Conservation (phyloP, 2,888 invertebrate genomes). For the Drosophila anomelani region DNA sequence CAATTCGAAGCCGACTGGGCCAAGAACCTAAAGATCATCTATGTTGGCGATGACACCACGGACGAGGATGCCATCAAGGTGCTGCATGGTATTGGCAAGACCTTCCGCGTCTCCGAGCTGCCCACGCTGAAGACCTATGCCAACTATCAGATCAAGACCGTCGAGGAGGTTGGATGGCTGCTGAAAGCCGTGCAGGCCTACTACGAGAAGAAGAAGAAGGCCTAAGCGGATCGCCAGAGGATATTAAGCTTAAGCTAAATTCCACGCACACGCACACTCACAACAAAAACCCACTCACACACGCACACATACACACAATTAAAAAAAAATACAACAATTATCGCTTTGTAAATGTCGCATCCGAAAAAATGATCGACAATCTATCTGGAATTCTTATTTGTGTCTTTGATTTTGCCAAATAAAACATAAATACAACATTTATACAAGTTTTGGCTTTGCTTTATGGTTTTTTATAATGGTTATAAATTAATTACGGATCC, state of each 20-base stretch:
- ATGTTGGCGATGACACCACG: constrained; percentile 94
- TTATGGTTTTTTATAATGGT: background rate
- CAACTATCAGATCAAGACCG: constrained; percentile 89
- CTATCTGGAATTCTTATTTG: constrained; percentile 13
- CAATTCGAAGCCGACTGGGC: constrained; percentile 92
- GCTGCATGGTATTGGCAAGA: constrained; percentile 87
- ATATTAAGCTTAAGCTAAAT: constrained; percentile 74
- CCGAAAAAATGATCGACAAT: constrained; percentile 11
- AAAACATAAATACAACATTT: constrained; percentile 42
- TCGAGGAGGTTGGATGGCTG: constrained; percentile 90
- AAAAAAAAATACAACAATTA: constrained; percentile 10
- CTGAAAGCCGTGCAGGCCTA: constrained; percentile 88
- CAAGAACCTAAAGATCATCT: constrained; percentile 91
- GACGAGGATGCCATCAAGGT: constrained; percentile 96
- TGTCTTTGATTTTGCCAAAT: constrained; percentile 45
- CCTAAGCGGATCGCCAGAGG: constrained; percentile 52
- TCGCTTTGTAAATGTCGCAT: constrained; percentile 21
- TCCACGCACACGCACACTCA: constrained; percentile 55
- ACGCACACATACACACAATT: constrained; percentile 39
- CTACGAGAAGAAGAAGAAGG: constrained; percentile 84
- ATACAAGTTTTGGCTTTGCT: background rate
- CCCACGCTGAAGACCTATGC: constrained; percentile 90
- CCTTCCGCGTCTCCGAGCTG: constrained; percentile 90
- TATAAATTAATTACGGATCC: no score
- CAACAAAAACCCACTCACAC: constrained; percentile 27